phyloP scores from a whole-genome alignment of 2,113 vertebrate species.

The Tympanuchus pallidicinctus region DNA sequence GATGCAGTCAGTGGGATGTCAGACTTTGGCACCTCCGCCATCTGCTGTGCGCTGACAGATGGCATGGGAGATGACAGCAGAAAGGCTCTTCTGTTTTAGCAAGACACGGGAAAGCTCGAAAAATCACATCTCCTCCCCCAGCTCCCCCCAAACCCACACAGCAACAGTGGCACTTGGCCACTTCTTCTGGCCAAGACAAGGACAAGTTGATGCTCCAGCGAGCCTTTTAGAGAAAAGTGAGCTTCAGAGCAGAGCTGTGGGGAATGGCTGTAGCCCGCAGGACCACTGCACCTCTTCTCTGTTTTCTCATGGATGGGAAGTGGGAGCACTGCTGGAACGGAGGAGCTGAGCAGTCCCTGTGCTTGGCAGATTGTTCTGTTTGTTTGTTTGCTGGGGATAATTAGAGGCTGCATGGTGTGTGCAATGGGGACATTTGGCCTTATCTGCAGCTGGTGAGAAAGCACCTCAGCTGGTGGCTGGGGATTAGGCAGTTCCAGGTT shows the following conservation, averaged over 20 bases:
- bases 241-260: conserved; percentile 31
- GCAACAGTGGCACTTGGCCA: conserved; percentile 74
- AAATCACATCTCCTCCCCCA: conserved; percentile 77
- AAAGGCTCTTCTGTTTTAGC: conserved; percentile 78
- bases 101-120: conserved; percentile 77
- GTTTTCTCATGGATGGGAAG: neutral
- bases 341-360: neutral
- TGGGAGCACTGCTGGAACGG: neutral
- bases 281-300: neutral
- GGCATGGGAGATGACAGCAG: conserved; percentile 78
- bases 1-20: conserved; percentile 67
- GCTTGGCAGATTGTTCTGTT: conserved; percentile 25
- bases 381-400: neutral
- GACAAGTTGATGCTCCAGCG: conserved; percentile 58
- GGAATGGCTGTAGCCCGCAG: neutral
- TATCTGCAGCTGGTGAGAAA: conserved; percentile 66
- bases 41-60: conserved; percentile 81
- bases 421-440: conserved; percentile 28
- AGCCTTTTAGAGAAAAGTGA: conserved; percentile 51
- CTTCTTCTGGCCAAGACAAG: conserved; percentile 69
- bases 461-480: conserved; percentile 26
- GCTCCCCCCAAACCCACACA: conserved; percentile 70
- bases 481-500: conserved; percentile 62
- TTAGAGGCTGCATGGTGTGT: neutral
- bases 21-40: conserved; percentile 77